Base-by-base conservation (phyloP, 2,888 invertebrate species). In the Sclerodermus sp. region DNA sequence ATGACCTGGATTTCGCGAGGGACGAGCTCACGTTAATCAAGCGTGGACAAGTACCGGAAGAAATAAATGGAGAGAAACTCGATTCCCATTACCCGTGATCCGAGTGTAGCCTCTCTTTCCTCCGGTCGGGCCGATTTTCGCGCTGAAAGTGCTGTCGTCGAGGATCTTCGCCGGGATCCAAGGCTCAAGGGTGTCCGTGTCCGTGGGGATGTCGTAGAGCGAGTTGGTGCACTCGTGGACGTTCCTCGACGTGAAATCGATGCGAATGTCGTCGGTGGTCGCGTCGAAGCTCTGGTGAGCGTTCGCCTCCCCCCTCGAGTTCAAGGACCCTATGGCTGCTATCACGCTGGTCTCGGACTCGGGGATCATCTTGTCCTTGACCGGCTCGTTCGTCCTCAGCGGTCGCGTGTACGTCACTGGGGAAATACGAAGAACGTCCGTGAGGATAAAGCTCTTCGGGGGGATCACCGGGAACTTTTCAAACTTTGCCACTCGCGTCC, bases 301-400 rank as follows among this genome's bases (percentile, higher is more conserved):
- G 67, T 92, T 92, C 4, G 93, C 92, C 74, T 94, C 93, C 62
- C 86, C 86, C 45, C 86, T 79, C 0, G 84, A 82, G 80, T 92
- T 93, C 29, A 95, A 81, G 0, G 89, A 88, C 0, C 95, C 94
- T 62, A 94, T 90, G 3, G 94, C 94, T 0, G 93, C 93, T 46
- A 95, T 90, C 2, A 94, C 88, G 18, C 88, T 90, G 17, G 89
- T 87, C 29, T 89, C 86, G 1, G 86, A 81, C 17, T 87, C 83
- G 1, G 87, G 83, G 44, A 91, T 85, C 57, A 87, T 85, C 60
- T 83, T 82, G 77, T 92, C 92, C 56, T 87, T 87, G 31, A 82
- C 79, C 0, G 88, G 82, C 63, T 92, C 91, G 60, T 84, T 86
- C 0, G 91, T 91, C 49, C 87, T 85, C 45, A 94, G 80, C 0